phyloP scores from a whole-genome alignment of 2,888 invertebrate species.

The Hermaeophaga mercurialis region DNA sequence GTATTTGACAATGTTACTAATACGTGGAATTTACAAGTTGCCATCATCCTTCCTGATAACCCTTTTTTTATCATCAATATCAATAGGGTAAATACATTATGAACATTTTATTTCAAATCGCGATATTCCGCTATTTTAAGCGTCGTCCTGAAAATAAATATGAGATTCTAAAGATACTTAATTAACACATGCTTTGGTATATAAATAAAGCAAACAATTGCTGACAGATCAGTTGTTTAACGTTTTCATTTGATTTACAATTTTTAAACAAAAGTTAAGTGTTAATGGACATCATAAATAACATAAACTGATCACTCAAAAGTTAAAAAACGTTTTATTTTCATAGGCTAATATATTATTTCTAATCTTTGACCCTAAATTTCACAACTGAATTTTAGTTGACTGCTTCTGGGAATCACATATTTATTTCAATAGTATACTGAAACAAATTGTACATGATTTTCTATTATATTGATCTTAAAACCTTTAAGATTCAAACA shows the following conservation, averaged over 20 bases:
- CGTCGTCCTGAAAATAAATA: neutral
- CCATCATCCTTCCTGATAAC: conserved; percentile 68
- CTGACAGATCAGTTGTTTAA: conserved; percentile 3
- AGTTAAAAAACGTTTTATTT: too few species aligned
- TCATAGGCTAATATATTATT: too few species aligned
- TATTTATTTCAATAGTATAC: too few species aligned
- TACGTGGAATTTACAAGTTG: conserved; percentile 67
- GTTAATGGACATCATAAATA: neutral
- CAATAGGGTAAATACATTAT: conserved; percentile 53
- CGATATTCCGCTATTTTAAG: neutral
- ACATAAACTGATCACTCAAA: too few species aligned
- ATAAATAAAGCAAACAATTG: conserved; percentile 8
- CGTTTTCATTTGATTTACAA: neutral
- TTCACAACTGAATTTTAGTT: too few species aligned
- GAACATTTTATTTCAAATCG: neutral
- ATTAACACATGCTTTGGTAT: conserved; percentile 1
- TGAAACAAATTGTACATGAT: too few species aligned
- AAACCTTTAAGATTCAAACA: too few species aligned
- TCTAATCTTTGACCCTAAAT: too few species aligned
- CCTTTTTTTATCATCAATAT: conserved; percentile 61
- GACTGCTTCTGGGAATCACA: too few species aligned
- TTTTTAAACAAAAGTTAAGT: neutral
- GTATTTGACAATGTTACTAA: conserved; percentile 53
- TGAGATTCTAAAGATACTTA: neutral
- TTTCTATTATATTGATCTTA: too few species aligned